These are phyloP conservation scores for Okamejei kenojei DNA, from an alignment of 2,797 vertebrate species.

Conservation along the genomic window DNA sequence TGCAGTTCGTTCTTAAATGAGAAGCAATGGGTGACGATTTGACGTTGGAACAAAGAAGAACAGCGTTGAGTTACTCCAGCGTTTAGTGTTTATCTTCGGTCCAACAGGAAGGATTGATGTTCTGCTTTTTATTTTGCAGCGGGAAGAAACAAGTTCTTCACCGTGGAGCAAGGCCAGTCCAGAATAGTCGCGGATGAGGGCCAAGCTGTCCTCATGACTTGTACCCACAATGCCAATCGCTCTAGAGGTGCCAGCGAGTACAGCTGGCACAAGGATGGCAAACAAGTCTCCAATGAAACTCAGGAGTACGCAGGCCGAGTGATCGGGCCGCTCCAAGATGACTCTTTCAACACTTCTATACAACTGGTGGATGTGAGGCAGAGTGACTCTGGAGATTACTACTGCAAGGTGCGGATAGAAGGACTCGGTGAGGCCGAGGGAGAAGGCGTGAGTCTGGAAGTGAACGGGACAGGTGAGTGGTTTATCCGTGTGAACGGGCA, in stretches of 20 bases:
- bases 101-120: background rate
- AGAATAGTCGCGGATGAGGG: background rate
- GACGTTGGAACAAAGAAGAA: too few species aligned
- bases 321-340: too few species aligned
- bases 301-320: background rate
- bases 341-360: background rate
- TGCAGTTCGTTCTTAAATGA: too few species aligned
- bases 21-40: too few species aligned
- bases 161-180: background rate
- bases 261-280: background rate
- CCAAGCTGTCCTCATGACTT: background rate
- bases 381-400: background rate
- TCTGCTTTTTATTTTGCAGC: background rate
- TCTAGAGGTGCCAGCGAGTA: too few species aligned
- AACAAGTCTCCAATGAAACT: background rate
- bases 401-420: background rate
- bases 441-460: too few species aligned
- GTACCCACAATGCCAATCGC: background rate
- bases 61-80: too few species aligned
- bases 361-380: background rate
- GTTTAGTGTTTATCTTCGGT: too few species aligned
- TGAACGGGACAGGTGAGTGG: too few species aligned
- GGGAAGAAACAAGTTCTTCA: background rate
- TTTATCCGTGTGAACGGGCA: too few species aligned
- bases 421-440: background rate